Evolutionary conservation across 23 tunicate species (phyloP).

Genomic region (Styela plicata): DNA sequence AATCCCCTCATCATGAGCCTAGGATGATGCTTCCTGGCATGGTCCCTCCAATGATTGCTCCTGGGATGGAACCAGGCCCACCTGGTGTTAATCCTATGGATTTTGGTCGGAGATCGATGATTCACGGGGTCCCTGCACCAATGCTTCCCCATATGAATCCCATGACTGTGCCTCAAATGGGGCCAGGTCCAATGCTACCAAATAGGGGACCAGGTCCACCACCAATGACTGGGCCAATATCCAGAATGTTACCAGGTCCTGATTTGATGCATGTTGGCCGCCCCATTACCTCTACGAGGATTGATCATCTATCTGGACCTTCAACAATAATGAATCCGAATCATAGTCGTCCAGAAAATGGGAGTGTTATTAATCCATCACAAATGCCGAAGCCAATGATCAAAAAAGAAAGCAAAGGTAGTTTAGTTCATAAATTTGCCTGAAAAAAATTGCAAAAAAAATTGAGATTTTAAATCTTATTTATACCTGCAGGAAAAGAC

Average conservation of each 20-base stretch:
- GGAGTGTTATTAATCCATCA: not conserved
- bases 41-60: not conserved
- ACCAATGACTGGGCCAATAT: too few relatives aligned
- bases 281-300: too few relatives aligned
- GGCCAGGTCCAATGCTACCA: not conserved
- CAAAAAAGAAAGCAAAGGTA: not conserved
- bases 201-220: not conserved
- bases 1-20: not conserved
- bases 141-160: not conserved
- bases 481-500: too few relatives aligned
- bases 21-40: not conserved
- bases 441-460: not conserved
- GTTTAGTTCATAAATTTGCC: not conserved
- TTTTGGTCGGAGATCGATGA: not conserved
- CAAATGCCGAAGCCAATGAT: not conserved
- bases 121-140: not conserved
- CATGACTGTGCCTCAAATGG: not conserved
- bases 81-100: not conserved
- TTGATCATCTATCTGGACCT: too few relatives aligned
- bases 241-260: not conserved
- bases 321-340: too few relatives aligned
- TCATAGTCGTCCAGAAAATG: too few relatives aligned
- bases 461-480: too few relatives aligned
- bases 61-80: conserved; percentile 4
- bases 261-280: too few relatives aligned